Evolutionary conservation across 2,797 vertebrate genomes (phyloP), one percentile per base, ranked within the genome.

Genomic region (Darevskia mixta): DNA sequence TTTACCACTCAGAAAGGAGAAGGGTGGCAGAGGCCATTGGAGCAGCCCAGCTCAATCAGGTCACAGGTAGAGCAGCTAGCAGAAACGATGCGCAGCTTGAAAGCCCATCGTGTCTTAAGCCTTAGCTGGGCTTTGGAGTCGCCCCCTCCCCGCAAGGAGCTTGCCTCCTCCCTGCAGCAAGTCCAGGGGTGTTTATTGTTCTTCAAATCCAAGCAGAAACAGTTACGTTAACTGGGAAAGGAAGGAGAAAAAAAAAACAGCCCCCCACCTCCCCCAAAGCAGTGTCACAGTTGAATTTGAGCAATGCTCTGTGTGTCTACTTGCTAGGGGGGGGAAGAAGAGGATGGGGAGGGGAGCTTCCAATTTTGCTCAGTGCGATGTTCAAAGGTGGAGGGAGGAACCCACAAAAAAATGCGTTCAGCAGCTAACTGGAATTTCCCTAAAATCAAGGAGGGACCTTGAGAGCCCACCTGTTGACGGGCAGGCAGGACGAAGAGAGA

Each of bases 321-420:
- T 87, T 45, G 77, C 83, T 69, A 64, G 79, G 32, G 82, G 35
- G 35, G 35, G 35, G 43, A 61, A 17, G 76, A 90, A 43, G 3
- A 13, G 69, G 69, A 10, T 13, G 13, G 13, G 90, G n/a, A n/a
- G n/a, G 89, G 81, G 79, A 92, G 86, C 91, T 94, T 91, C 79
- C 90, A 84, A 72, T 94, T 95, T 96, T 96, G 93, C 94, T 94
- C 95, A 95, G 93, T 91, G 93, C 90, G 92, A 91, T 90, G 93
- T 5, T 8, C 20, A 20, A n/a, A 29, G 18, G 27, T 15, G 23
- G 25, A 38, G 15, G 29, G n/a, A 23, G n/a, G 1, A 35, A 61
- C 3, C 64, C 15, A 55, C 23, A 35, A 15, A 35, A 35, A 15
- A 15, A 18, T n/a, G 45, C 2, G 9, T 20, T 8, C 67, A 61